phyloP scores from a whole-genome alignment of 2,113 vertebrate species.

The Corythoichthys haematopterus region DNA sequence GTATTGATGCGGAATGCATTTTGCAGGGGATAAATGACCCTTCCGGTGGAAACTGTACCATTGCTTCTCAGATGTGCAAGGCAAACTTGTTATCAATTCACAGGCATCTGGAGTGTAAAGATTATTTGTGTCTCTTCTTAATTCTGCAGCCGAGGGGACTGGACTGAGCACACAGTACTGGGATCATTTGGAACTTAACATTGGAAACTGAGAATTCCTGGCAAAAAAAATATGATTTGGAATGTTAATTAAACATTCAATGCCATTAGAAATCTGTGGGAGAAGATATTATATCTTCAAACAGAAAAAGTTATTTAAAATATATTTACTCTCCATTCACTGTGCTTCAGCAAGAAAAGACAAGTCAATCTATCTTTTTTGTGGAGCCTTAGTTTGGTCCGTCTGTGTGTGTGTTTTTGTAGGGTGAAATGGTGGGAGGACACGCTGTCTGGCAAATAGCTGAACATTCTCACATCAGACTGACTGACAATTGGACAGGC shows the following conservation, averaged over 20 bases:
- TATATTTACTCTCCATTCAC: background rate
- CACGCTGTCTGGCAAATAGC: conserved; percentile 44
- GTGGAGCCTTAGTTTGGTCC: background rate
- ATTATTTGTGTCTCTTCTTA: too few relatives aligned
- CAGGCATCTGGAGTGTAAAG: too few relatives aligned
- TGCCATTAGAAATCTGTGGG: background rate
- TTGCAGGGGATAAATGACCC: too few relatives aligned
- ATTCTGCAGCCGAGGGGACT: too few relatives aligned
- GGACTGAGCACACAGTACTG: too few relatives aligned
- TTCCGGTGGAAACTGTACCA: too few relatives aligned
- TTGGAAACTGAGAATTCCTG: too few relatives aligned
- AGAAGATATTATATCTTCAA: background rate
- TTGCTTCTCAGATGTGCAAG: too few relatives aligned
- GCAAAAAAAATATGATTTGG: too few relatives aligned
- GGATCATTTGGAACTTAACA: too few relatives aligned
- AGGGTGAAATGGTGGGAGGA: conserved; percentile 20
- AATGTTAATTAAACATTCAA: background rate
- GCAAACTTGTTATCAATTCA: too few relatives aligned
- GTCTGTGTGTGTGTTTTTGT: background rate
- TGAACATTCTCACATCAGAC: conserved; percentile 49
- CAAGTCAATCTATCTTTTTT: background rate
- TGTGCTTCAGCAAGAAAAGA: background rate
- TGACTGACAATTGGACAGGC: conserved; percentile 54
- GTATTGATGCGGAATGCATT: too few relatives aligned
- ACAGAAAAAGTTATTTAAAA: background rate